Evolutionary conservation across 2,888 invertebrate genomes (phyloP).

Genomic region (Heteromurus nitidus): DNA sequence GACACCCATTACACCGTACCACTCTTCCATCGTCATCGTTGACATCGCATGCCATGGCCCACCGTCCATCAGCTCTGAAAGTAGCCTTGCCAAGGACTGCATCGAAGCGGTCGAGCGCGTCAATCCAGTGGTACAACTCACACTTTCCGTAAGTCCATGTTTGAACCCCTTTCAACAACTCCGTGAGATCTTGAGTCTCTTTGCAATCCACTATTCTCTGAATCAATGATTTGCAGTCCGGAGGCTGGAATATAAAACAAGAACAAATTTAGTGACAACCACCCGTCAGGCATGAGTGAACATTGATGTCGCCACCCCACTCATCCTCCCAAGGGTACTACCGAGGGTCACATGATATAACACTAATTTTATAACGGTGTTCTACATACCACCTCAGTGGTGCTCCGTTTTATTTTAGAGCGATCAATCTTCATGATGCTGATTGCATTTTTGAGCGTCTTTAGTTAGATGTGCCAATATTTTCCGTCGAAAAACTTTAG

Average conservation of each 20-base stretch:
- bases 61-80: slow-evolving; percentile 80
- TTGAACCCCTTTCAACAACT: slow-evolving; percentile 84
- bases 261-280: too few species aligned
- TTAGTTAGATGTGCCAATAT: neutral
- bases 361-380: too few species aligned
- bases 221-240: slow-evolving; percentile 86
- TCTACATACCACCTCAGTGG: slow-evolving; percentile 84
- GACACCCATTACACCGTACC: slow-evolving; percentile 76
- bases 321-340: too few species aligned
- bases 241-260: slow-evolving; percentile 77
- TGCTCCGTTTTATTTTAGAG: slow-evolving; percentile 87
- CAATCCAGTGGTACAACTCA: slow-evolving; percentile 90
- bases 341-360: too few species aligned
- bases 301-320: too few species aligned
- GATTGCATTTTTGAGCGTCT: slow-evolving; percentile 66
- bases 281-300: too few species aligned
- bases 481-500: neutral
- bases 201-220: slow-evolving; percentile 82
- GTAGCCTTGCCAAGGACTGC: slow-evolving; percentile 86
- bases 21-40: slow-evolving; percentile 78
- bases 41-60: slow-evolving; percentile 85
- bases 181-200: slow-evolving; percentile 78
- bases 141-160: slow-evolving; percentile 92
- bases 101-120: slow-evolving; percentile 86
- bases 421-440: slow-evolving; percentile 88